phyloP scores from a whole-genome alignment of 2,797 vertebrate genomes.

The Amniataba percoides region DNA sequence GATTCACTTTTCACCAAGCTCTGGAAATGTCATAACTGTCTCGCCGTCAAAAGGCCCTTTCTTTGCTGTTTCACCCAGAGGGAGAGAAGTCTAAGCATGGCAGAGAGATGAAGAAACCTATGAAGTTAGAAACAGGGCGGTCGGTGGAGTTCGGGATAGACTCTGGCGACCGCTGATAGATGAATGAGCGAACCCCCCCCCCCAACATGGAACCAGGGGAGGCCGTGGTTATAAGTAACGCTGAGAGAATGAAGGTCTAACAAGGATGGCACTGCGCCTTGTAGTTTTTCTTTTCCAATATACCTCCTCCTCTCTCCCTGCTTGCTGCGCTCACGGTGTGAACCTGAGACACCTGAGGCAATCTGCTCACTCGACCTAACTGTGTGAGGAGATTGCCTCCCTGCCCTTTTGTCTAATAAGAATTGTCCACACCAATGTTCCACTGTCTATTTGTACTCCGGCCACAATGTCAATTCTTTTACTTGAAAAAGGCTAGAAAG shows the following conservation, averaged over 20 bases:
- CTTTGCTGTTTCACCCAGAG: not conserved
- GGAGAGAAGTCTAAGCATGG: not conserved
- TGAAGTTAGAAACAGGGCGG: no score
- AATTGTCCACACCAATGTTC: conserved; percentile 26
- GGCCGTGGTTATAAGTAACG: not conserved
- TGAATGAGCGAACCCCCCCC: not conserved
- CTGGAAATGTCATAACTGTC: not conserved
- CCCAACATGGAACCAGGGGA: not conserved
- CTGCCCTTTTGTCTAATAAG: conserved; percentile 36
- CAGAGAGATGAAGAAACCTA: no score
- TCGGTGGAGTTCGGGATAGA: not conserved
- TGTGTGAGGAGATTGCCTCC: conserved; percentile 40
- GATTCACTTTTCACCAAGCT: not conserved
- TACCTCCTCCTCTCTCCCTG: conserved; percentile 14
- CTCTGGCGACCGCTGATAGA: conserved; percentile 2
- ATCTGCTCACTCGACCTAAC: conserved; percentile 43
- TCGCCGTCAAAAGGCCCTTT: conserved; percentile 13
- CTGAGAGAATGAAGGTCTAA: conserved; percentile 13
- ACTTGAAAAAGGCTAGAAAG: not conserved
- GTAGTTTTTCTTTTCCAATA: conserved; percentile 37
- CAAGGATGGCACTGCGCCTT: conserved; percentile 11
- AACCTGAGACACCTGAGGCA: conserved; percentile 44
- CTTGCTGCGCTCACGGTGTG: conserved; percentile 21
- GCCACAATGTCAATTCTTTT: conserved; percentile 19
- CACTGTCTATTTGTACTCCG: not conserved